These are phyloP conservation scores for Auanema sp. DNA, from an alignment of 2,888 invertebrate species.

Conservation along the genomic window DNA sequence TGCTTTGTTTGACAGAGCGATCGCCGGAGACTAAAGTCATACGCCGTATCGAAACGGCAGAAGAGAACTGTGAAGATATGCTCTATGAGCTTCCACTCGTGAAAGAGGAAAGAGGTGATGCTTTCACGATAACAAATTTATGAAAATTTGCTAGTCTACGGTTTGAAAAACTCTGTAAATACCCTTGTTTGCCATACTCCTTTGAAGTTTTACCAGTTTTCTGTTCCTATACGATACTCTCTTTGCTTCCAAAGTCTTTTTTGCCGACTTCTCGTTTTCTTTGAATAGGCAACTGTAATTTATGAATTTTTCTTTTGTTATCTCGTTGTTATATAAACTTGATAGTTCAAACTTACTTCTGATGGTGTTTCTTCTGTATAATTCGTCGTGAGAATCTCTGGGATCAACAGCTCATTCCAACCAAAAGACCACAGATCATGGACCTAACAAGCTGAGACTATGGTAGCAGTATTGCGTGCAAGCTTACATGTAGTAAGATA, in stretches of 20 bases:
- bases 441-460: constrained; percentile 20
- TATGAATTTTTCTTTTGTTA: no score
- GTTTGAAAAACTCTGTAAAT: no score
- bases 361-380: constrained; percentile 20
- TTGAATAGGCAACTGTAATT: background rate
- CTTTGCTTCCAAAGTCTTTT: constrained; percentile 42
- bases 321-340: background rate
- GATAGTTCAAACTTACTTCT: background rate
- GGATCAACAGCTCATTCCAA: constrained; percentile 37
- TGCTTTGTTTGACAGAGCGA: no score
- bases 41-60: no score
- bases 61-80: no score
- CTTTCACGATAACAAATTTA: no score
- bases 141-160: no score
- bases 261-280: constrained; percentile 34
- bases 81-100: no score
- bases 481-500: constrained; percentile 34
- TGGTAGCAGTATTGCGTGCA: background rate
- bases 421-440: constrained; percentile 45
- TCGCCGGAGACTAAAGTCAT: no score
- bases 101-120: no score
- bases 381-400: constrained; percentile 33
- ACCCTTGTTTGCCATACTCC: no score
- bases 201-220: no score
- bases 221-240: constrained; percentile 30